phyloP scores from a whole-genome alignment of 2,797 vertebrate genomes.

The Ctenosaura bakeri region DNA sequence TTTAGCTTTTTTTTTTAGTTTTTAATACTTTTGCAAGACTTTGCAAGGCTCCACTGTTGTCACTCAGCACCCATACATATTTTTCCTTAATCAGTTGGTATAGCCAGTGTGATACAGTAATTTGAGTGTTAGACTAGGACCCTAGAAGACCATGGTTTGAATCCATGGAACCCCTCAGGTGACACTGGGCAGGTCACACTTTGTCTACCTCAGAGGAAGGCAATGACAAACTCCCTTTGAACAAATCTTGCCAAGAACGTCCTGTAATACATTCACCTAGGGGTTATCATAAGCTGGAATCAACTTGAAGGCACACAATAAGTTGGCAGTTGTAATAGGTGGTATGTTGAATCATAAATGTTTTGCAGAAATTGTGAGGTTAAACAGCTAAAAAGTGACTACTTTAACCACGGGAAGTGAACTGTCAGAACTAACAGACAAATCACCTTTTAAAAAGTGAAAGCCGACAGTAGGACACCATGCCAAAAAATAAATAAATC shows the following conservation, averaged over 20 bases:
- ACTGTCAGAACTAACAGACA: conserved; percentile 51
- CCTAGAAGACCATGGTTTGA: no score
- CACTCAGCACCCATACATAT: not conserved
- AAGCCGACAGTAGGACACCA: conserved; percentile 61
- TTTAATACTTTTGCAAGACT: not conserved
- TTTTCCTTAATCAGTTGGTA: not conserved
- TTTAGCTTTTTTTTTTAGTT: not conserved
- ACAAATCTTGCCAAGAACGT: no score
- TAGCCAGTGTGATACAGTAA: no score
- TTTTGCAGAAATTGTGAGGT: conserved; percentile 39
- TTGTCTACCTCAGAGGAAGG: no score
- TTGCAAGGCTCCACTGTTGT: not conserved
- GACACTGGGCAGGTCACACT: no score
- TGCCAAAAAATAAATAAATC: conserved; percentile 46
- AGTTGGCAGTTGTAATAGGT: not conserved
- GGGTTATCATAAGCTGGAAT: no score
- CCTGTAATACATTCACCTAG: no score
- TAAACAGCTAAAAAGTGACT: conserved; percentile 40
- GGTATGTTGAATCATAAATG: not conserved
- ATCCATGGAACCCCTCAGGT: no score
- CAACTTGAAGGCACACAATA: no score
- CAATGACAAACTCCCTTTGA: no score
- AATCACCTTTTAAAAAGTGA: conserved; percentile 69
- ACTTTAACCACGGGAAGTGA: conserved; percentile 58
- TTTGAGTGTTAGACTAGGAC: no score